These are phyloP conservation scores for Cheirogaleus major DNA, from an alignment of 2,797 vertebrate species.

Conservation along the genomic window DNA sequence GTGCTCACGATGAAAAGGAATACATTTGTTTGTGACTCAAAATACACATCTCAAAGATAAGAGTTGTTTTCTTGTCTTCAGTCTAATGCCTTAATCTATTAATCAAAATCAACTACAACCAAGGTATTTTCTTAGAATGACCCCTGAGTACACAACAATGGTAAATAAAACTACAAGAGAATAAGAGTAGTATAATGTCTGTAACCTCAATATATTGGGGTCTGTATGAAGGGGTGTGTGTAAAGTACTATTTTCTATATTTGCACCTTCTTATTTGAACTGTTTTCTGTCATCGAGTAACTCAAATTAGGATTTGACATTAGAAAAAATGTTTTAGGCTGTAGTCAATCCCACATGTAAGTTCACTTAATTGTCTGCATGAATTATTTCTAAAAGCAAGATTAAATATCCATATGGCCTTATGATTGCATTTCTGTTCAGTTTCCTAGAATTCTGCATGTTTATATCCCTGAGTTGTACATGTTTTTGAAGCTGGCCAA, in stretches of 20 bases:
- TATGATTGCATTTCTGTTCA: constrained; percentile 18
- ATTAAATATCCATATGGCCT: not conserved
- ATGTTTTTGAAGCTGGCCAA: constrained; percentile 29
- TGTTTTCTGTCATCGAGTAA: not conserved
- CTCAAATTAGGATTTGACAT: constrained; percentile 14
- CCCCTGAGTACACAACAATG: not conserved
- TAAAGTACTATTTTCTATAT: constrained; percentile 20
- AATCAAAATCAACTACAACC: constrained; percentile 10
- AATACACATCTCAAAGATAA: constrained; percentile 17
- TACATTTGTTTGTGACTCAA: constrained; percentile 23
- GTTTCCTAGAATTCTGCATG: constrained; percentile 23
- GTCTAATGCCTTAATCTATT: not conserved
- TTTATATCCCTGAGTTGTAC: not conserved
- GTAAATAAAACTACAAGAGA: constrained; percentile 33
- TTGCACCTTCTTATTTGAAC: constrained; percentile 37
- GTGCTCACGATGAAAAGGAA: constrained; percentile 24
- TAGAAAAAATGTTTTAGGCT: not conserved
- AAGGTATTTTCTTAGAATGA: constrained; percentile 7
- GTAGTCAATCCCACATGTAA: not conserved
- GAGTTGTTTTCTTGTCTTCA: not conserved
- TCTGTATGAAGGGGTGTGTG: not conserved
- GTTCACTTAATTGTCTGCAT: not conserved
- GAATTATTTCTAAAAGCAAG: constrained; percentile 53
- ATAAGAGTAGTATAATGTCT: not conserved
- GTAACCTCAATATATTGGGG: not conserved